Conservation (phyloP, 2,113 vertebrate species). For the Sardina pilchardus region DNA sequence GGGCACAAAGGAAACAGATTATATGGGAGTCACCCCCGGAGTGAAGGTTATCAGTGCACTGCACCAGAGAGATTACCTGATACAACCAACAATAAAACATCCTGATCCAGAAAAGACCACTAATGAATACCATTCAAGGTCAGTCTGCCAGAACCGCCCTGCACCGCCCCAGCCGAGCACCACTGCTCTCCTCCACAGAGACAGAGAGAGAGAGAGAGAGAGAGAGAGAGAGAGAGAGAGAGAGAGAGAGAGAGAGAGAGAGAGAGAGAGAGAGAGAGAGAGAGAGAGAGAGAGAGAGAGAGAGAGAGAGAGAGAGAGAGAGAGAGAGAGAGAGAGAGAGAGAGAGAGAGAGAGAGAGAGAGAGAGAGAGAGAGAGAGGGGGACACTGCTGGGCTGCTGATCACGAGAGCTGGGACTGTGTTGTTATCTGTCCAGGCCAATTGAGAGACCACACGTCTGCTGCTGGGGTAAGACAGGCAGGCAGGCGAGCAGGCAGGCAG, state of each 20-base stretch:
- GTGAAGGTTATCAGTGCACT: slow-evolving; percentile 52
- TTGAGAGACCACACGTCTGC: slow-evolving; percentile 56
- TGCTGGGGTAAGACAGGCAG: slow-evolving; percentile 47
- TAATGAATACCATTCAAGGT: slow-evolving; percentile 51
- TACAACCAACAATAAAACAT: slow-evolving; percentile 50
- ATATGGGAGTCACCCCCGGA: slow-evolving; percentile 43
- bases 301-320: slow-evolving; percentile 38
- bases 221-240: slow-evolving; percentile 44
- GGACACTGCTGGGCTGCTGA: slow-evolving; percentile 50
- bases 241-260: slow-evolving; percentile 42
- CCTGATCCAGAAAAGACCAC: slow-evolving; percentile 50
- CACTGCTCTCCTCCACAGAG: background rate
- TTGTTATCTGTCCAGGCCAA: slow-evolving; percentile 61
- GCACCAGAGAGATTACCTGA: slow-evolving; percentile 51
- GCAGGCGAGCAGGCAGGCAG: slow-evolving; percentile 56
- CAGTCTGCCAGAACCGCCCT: slow-evolving; percentile 33
- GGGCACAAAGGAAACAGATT: slow-evolving; percentile 52
- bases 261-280: slow-evolving; percentile 43
- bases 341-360: slow-evolving; percentile 46
- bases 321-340: slow-evolving; percentile 29
- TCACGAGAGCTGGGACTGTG: slow-evolving; percentile 37
- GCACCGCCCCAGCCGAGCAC: background rate
- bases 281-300: slow-evolving; percentile 45
- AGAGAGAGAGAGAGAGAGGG: slow-evolving; percentile 46
- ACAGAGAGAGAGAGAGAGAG: slow-evolving; percentile 44